Base-by-base conservation (phyloP, 2,888 invertebrate species). In the Dasypogon diadema region DNA sequence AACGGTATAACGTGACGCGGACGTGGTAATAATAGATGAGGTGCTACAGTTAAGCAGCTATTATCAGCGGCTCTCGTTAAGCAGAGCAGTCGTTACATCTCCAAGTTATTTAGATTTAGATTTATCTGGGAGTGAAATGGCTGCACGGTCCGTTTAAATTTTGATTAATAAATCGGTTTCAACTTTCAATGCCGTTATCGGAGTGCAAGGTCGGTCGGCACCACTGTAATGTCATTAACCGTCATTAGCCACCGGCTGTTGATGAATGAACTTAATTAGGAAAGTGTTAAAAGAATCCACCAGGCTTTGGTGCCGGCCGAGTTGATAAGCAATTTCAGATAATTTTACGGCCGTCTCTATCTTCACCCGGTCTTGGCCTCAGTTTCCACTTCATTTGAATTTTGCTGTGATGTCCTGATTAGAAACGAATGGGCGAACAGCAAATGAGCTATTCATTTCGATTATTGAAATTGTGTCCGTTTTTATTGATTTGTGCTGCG, bases 1-100 rank as follows among this genome's bases (percentile, higher is more conserved):
- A 65, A 48, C 65, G 65, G 65, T 65, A 46, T 14, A 48, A 48
- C 8, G 65, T n/a, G 65, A 21, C 42, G 65, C 42, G 65, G 65
- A 46, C 46, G 18, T 6, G 12, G 26, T 56, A 56, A 56, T 51
- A 51, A 51, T 51, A 51, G 51, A 51, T 51, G 51, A 51, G 18
- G 51, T 51, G 51, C 51, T 51, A 51, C 51, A 51, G 51, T 51
- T 51, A 51, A 18, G 14, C 18, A 18, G 21, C 21, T 51, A 51
- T 51, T 51, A 51, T 51, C 16, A 51, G 6, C 51, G 51, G 51
- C 51, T 16, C 51, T 51, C 16, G 51, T 16, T 18, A 1, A 16
- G 18, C 3, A 2, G 51, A 16, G 6, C 51, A 12, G 51, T 51
- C n/a, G 51, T 51, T 42, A 51, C 18, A 51, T 16, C 3, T 30